A percentile compares a stretch with the other conserved stretches of the same genome.
phyloP scores from a whole-genome alignment of 1,140 invertebrate species.

The Acromyrmex heyeri region DNA sequence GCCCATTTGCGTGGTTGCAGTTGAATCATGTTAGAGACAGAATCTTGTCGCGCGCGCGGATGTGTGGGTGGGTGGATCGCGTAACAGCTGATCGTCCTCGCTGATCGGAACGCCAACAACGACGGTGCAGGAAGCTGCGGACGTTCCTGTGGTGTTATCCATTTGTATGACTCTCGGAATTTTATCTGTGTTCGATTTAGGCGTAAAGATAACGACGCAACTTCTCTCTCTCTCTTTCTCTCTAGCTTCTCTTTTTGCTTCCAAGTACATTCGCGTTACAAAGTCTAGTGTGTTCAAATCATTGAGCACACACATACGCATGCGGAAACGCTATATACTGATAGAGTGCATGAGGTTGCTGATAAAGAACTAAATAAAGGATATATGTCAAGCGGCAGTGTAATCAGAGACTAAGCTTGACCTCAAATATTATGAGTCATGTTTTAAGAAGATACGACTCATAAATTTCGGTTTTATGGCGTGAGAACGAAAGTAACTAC shows the following conservation, averaged over 20 bases:
- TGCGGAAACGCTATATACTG: constrained; percentile 3
- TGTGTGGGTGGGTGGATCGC: constrained; percentile 64
- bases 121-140: constrained; percentile 66
- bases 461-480: constrained; percentile 36
- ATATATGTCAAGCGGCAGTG: constrained; percentile 21
- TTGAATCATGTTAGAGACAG: constrained; percentile 14
- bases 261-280: neutral
- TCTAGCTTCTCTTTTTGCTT: neutral
- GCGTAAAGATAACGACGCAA: constrained; percentile 72
- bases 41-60: constrained; percentile 17
- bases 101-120: constrained; percentile 70
- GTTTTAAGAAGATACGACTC: neutral
- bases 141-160: constrained; percentile 74
- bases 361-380: constrained; percentile 44
- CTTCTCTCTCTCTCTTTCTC: constrained; percentile 23
- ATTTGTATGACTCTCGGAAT: constrained; percentile 80
- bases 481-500: constrained; percentile 20
- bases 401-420: constrained; percentile 25
- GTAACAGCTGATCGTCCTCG: constrained; percentile 75
- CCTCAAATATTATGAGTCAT: constrained; percentile 7
- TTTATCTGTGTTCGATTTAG: constrained; percentile 79
- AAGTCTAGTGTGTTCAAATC: constrained; percentile 29
- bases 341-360: neutral
- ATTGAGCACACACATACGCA: neutral
- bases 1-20: constrained; percentile 47